These are phyloP conservation scores for Dichetophora obliterata DNA, from an alignment of 2,888 invertebrate species.

Conservation along the genomic window DNA sequence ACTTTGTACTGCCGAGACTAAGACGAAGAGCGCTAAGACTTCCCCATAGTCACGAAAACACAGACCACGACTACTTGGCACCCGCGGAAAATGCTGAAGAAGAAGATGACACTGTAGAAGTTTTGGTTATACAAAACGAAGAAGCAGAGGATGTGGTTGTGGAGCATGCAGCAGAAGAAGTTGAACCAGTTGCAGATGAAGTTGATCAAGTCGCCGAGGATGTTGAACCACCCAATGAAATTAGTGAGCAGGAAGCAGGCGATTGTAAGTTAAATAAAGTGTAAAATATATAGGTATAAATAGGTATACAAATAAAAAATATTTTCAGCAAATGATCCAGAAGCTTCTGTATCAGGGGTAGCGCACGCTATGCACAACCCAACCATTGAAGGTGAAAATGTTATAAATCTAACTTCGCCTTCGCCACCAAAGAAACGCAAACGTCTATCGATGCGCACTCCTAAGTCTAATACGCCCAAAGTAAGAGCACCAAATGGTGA, in stretches of 20 bases:
- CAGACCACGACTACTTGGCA: slow-evolving; percentile 46
- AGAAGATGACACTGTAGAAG: background rate
- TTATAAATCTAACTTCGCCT: slow-evolving; percentile 51
- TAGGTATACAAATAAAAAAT: too few species aligned
- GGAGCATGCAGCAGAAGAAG: slow-evolving; percentile 10
- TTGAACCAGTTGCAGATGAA: slow-evolving; percentile 3
- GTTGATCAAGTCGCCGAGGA: too few species aligned
- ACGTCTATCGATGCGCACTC: slow-evolving; percentile 54
- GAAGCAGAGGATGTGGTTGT: background rate
- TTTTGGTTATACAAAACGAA: background rate
- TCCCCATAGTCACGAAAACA: slow-evolving; percentile 26
- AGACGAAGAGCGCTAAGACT: background rate
- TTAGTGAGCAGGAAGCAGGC: background rate
- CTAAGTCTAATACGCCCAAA: slow-evolving; percentile 54
- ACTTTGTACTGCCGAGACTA: background rate
- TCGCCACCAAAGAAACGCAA: slow-evolving; percentile 65
- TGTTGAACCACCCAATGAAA: background rate
- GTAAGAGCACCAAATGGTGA: slow-evolving; percentile 67
- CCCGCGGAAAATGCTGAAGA: slow-evolving; percentile 6
- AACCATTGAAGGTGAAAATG: slow-evolving; percentile 21
- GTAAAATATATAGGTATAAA: too few species aligned
- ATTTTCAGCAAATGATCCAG: background rate
- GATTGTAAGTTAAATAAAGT: slow-evolving; percentile 3
- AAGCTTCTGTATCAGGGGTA: background rate
- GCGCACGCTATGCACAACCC: slow-evolving; percentile 10